A percentile compares a stretch with the other conserved stretches of the same genome.
These are phyloP conservation scores for Drosophila fuyamai DNA, from an alignment of 1,140 invertebrate genomes.

Conservation along the genomic window DNA sequence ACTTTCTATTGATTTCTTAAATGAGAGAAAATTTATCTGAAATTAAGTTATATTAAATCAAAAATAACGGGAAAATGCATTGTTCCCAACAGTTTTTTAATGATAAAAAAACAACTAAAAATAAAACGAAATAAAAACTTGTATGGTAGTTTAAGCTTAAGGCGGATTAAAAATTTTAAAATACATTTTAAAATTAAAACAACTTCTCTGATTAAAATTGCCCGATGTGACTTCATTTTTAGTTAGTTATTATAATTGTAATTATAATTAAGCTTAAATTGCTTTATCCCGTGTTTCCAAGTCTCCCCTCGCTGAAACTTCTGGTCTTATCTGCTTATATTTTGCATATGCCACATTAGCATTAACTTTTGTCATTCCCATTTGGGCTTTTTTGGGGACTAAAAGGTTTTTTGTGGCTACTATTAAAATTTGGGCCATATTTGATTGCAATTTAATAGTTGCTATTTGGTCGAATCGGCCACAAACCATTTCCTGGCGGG, in stretches of 20 bases:
- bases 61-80: too few relatives aligned
- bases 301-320: conserved; percentile 26
- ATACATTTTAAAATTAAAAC: too few relatives aligned
- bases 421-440: conserved; percentile 60
- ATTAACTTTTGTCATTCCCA: conserved; percentile 68
- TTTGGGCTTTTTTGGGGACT: conserved; percentile 50
- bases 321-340: not conserved
- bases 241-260: too few relatives aligned
- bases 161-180: too few relatives aligned
- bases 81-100: too few relatives aligned
- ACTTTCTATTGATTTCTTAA: not conserved
- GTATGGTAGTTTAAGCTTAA: too few relatives aligned
- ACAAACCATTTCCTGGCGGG: conserved; percentile 46
- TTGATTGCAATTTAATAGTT: conserved; percentile 71
- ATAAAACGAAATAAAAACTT: too few relatives aligned
- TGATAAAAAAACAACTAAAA: too few relatives aligned
- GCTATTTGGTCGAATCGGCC: conserved; percentile 6
- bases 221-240: too few relatives aligned
- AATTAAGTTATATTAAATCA: too few relatives aligned
- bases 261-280: not conserved
- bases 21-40: not conserved
- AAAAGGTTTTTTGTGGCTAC: conserved; percentile 70
- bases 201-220: too few relatives aligned
- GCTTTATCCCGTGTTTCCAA: not conserved
- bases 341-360: conserved; percentile 38